These are phyloP conservation scores for Thalassaphorura encarpata DNA, from an alignment of 1,140 invertebrate species.

Conservation along the genomic window DNA sequence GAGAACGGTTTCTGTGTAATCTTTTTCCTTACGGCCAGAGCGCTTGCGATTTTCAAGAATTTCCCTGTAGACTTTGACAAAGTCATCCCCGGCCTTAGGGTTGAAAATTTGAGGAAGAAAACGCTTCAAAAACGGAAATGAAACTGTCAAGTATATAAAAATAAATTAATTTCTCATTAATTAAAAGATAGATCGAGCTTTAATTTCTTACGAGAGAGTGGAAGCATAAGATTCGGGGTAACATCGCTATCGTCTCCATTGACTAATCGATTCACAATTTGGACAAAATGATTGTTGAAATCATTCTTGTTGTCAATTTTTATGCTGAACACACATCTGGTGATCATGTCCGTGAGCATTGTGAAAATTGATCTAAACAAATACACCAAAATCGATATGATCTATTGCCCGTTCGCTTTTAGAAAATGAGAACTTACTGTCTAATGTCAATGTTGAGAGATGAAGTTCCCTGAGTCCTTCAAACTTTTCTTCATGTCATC, in stretches of 20 bases:
- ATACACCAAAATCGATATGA: no score
- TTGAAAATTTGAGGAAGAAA: slow-evolving; percentile 7
- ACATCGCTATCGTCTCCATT: slow-evolving; percentile 13
- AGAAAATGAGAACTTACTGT: no score
- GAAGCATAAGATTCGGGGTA: no score
- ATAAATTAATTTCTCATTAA: no score
- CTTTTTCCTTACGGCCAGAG: background rate
- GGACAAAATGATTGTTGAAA: slow-evolving; percentile 11
- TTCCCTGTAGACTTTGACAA: background rate
- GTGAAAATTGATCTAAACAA: no score
- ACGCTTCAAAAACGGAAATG: slow-evolving; percentile 15
- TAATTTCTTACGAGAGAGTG: no score
- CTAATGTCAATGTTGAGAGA: no score
- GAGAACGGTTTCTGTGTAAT: slow-evolving; percentile 2
- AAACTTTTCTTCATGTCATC: slow-evolving; percentile 29
- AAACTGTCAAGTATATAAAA: slow-evolving; percentile 11
- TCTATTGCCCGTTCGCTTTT: no score
- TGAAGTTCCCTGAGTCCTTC: no score
- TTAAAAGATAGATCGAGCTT: no score
- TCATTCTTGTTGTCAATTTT: slow-evolving; percentile 11
- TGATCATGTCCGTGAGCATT: slow-evolving; percentile 15
- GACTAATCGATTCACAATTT: background rate
- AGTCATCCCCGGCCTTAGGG: slow-evolving; percentile 6
- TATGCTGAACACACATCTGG: slow-evolving; percentile 9
- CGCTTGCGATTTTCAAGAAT: background rate